phyloP scores from a whole-genome alignment of 1,140 invertebrate species.

The Drosophila kikkawai region DNA sequence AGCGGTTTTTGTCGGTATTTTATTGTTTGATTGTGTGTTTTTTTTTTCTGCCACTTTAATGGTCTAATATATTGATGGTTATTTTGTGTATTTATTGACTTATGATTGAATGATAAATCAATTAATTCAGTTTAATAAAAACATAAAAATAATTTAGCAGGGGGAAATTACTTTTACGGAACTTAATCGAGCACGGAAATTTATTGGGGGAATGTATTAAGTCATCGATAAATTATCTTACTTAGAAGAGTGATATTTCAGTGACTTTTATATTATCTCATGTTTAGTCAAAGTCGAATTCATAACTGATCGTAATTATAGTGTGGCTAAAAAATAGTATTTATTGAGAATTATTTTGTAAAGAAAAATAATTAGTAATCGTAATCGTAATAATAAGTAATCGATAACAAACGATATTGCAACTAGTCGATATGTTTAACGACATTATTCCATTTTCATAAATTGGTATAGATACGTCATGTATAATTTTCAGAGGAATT shows the following conservation, averaged over 20 bases:
- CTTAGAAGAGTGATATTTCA: not conserved
- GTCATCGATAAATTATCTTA: conserved; percentile 13
- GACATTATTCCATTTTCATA: no score
- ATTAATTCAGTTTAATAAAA: no score
- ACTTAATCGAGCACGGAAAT: conserved; percentile 8
- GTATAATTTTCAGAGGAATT: no score
- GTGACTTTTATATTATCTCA: not conserved
- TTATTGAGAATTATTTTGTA: no score
- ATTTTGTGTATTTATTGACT: conserved; percentile 31
- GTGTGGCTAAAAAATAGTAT: no score
- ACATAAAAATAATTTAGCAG: not conserved
- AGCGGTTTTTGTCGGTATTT: conserved; percentile 20
- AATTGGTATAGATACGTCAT: no score
- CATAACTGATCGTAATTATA: no score
- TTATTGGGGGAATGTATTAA: not conserved
- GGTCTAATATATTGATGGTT: conserved; percentile 11
- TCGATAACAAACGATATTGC: no score
- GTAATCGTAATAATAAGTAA: no score
- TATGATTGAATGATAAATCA: conserved; percentile 33
- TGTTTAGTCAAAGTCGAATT: not conserved
- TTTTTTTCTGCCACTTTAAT: conserved; percentile 4
- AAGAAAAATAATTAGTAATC: no score
- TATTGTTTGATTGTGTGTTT: not conserved
- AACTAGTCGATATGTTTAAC: no score
- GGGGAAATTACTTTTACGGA: conserved; percentile 14